Conservation (phyloP, 2,888 invertebrate species). For the Drosophila macrothrix region DNA sequence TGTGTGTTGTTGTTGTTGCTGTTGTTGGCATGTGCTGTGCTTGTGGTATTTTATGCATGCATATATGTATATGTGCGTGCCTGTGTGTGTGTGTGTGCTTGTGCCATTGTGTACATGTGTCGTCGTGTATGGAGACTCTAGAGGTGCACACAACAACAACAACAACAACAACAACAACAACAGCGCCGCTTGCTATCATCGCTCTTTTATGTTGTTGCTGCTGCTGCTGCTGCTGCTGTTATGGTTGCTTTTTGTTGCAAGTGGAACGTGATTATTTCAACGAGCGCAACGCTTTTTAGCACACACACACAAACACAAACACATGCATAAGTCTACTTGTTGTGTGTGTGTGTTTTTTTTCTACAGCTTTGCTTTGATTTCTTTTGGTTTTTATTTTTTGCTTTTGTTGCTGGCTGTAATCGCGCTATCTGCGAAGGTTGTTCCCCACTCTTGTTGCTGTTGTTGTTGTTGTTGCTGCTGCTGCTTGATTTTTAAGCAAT, state of each 20-base stretch:
- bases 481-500: conserved; percentile 1
- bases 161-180: conserved; percentile 40
- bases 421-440: conserved; percentile 61
- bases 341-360: conserved; percentile 28
- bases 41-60: conserved; percentile 33
- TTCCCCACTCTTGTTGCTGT: conserved; percentile 46
- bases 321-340: not conserved
- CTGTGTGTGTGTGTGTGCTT: conserved; percentile 20
- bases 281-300: conserved; percentile 63
- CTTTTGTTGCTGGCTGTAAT: conserved; percentile 31
- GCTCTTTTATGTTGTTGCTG: conserved; percentile 28
- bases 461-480: conserved; percentile 18
- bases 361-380: conserved; percentile 60
- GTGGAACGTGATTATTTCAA: conserved; percentile 84
- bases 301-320: conserved; percentile 40
- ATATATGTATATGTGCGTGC: conserved; percentile 12
- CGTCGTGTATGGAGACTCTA: conserved; percentile 29
- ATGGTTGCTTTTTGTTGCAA: conserved; percentile 75
- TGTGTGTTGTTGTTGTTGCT: conserved; percentile 19
- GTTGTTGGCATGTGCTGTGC: conserved; percentile 47
- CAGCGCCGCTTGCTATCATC: conserved; percentile 51
- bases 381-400: conserved; percentile 44
- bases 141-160: conserved; percentile 50
- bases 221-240: conserved; percentile 45
- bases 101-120: conserved; percentile 12